phyloP scores from a whole-genome alignment of 2,888 invertebrate genomes.

The Agrotis clavis region DNA sequence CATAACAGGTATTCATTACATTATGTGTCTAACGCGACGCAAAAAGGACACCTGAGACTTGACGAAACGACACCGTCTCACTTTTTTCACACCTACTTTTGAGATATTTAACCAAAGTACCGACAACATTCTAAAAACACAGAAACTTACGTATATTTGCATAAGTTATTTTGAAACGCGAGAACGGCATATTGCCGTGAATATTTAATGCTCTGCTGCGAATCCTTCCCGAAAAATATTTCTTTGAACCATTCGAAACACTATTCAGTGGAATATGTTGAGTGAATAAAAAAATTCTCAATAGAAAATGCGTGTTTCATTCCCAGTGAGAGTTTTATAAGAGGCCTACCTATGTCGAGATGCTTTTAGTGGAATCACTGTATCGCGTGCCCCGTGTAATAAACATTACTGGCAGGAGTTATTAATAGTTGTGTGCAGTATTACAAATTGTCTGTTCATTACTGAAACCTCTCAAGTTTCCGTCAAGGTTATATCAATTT shows the following conservation, averaged over 20 bases:
- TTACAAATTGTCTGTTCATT: conserved; percentile 77
- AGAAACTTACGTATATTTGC: conserved; percentile 77
- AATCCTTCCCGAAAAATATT: conserved; percentile 77
- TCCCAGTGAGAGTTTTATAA: conserved; percentile 70
- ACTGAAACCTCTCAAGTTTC: conserved; percentile 69
- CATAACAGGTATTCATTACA: conserved; percentile 72
- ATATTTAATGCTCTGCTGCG: conserved; percentile 77
- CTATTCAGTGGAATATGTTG: conserved; percentile 79
- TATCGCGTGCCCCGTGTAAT: conserved; percentile 83
- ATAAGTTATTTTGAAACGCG: conserved; percentile 81
- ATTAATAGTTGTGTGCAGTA: conserved; percentile 76
- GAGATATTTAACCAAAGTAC: conserved; percentile 61
- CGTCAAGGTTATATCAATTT: conserved; percentile 48
- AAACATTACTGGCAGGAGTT: conserved; percentile 75
- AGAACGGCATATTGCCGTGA: conserved; percentile 79
- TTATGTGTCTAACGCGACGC: conserved; percentile 70
- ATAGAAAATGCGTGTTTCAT: conserved; percentile 76
- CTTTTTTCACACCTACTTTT: conserved; percentile 64
- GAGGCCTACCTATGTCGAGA: conserved; percentile 74
- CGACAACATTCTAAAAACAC: conserved; percentile 74
- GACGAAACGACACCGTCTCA: conserved; percentile 64
- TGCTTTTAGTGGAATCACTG: conserved; percentile 87
- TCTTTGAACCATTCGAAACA: conserved; percentile 78
- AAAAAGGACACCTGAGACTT: conserved; percentile 78
- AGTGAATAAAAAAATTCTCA: conserved; percentile 79